Conservation (phyloP, 2,888 invertebrate genomes). For the Pristionchus arcanus region DNA sequence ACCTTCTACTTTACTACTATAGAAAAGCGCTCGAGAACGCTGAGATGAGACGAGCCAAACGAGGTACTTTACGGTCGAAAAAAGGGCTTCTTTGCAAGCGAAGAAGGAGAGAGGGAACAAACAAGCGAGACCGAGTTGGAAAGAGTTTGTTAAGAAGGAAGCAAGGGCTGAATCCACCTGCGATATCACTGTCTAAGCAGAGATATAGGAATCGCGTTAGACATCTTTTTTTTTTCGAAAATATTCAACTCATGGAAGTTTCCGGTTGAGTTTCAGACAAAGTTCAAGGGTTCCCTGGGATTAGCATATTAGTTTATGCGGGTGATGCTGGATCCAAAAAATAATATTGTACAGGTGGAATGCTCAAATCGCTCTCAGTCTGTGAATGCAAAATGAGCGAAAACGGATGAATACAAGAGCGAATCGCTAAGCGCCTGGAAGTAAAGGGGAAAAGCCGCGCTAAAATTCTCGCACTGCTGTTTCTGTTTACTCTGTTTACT, state of each 20-base stretch:
- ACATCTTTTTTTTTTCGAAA: no score
- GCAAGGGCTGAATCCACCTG: neutral
- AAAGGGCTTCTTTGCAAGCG: constrained; percentile 28
- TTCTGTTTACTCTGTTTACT: constrained; percentile 15
- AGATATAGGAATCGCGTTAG: no score
- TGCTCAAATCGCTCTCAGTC: neutral
- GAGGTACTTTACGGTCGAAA: constrained; percentile 16
- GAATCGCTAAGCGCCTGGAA: constrained; percentile 10
- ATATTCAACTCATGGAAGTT: no score
- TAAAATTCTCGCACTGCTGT: neutral
- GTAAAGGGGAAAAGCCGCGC: neutral
- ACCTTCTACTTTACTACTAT: constrained; percentile 5
- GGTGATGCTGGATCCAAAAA: no score
- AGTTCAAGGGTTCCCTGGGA: no score
- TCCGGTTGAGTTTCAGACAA: no score
- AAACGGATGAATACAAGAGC: neutral
- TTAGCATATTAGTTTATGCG: no score
- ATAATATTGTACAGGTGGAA: no score
- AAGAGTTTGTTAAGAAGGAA: neutral
- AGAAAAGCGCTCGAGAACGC: constrained; percentile 25
- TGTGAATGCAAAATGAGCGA: neutral
- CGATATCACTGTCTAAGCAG: no score
- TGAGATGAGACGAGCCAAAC: constrained; percentile 5
- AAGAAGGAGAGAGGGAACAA: neutral
- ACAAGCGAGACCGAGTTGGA: neutral